Evolutionary conservation across 2,888 invertebrate genomes (phyloP).

Genomic region (Abscondita cerata): DNA sequence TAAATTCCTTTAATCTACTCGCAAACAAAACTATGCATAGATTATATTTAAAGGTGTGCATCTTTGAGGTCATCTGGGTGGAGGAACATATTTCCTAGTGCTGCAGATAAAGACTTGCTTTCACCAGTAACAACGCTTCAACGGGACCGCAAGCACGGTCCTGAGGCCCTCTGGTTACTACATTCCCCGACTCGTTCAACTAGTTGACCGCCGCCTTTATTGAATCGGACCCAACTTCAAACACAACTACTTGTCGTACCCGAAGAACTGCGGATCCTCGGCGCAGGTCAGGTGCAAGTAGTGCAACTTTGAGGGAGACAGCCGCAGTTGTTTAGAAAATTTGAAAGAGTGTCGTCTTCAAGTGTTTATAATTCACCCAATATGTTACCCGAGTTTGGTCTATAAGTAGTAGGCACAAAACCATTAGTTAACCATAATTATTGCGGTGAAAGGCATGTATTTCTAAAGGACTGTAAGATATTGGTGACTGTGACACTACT

Average conservation of each 20-base stretch:
- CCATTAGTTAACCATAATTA: slow-evolving; percentile 10
- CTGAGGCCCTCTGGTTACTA: slow-evolving; percentile 37
- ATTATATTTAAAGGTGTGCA: slow-evolving; percentile 11
- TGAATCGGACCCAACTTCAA: slow-evolving; percentile 37
- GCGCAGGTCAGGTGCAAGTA: slow-evolving; percentile 56
- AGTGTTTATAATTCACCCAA: slow-evolving; percentile 26
- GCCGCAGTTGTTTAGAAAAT: slow-evolving; percentile 57
- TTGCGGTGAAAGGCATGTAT: slow-evolving; percentile 6
- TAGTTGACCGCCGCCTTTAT: slow-evolving; percentile 42
- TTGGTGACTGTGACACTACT: slow-evolving; percentile 25
- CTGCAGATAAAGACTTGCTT: slow-evolving; percentile 24
- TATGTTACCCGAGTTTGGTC: slow-evolving; percentile 45
- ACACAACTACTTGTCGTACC: slow-evolving; percentile 31
- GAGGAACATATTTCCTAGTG: slow-evolving; percentile 31
- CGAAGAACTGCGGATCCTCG: slow-evolving; percentile 55
- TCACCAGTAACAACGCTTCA: slow-evolving; percentile 25
- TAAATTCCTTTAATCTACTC: neutral
- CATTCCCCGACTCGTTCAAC: slow-evolving; percentile 47
- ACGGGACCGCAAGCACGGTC: slow-evolving; percentile 24
- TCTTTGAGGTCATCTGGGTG: slow-evolving; percentile 32
- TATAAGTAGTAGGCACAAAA: slow-evolving; percentile 47
- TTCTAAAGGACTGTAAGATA: slow-evolving; percentile 18
- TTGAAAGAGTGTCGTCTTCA: slow-evolving; percentile 49
- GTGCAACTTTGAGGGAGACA: slow-evolving; percentile 54
- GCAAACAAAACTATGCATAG: slow-evolving; percentile 7